Evolutionary conservation across 2,113 vertebrate species (phyloP), one percentile per base, ranked within the genome.

Genomic region (Dromas ardeola): DNA sequence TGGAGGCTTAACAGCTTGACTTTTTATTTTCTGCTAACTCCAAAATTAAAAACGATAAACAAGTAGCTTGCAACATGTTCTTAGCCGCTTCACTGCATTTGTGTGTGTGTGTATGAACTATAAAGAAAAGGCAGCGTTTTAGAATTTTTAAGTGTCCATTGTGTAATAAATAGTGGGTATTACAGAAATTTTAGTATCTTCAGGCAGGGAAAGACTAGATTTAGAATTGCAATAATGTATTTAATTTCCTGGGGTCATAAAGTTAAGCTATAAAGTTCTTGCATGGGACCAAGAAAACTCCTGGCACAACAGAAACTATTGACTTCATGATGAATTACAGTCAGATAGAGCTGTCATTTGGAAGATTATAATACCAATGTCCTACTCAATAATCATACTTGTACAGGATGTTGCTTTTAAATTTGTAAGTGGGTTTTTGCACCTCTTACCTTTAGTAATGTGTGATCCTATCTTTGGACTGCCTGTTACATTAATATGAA

Each of bases 401-500:
- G 50, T 66, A 89, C 30, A 82, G 78, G 62, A 78, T 84, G 81
- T 42, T 86, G 50, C 63, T 92, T 88, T 73, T 43, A 84, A 7
- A 15, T 58, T 58, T 67, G 1, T 86, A 91, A 89, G 81, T 21
- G 52, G 55, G 30, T 62, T 95, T 94, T 84, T 74, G 65, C 59
- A 70, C 66, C 62, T 91, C 49, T 88, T 86, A 73, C 73, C 26
- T 95, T 83, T 59, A 93, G 77, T 76, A 88, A 81, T 21, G 23
- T 76, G 58, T 71, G 81, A 71, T 86, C 25, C 53, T 81, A 81
- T 73, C 76, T 84, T n/a, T 86, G 91, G 87, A 92, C 50, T 86
- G 73, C 30, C 94, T 84, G 81, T 79, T 71, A 92, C 38, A 43
- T 65, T 96, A 81, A 98, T 58, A 95, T 14, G 23, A 96, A 94